phyloP scores from a whole-genome alignment of 2,888 invertebrate species.

The Scrobipalpa atriplicella region DNA sequence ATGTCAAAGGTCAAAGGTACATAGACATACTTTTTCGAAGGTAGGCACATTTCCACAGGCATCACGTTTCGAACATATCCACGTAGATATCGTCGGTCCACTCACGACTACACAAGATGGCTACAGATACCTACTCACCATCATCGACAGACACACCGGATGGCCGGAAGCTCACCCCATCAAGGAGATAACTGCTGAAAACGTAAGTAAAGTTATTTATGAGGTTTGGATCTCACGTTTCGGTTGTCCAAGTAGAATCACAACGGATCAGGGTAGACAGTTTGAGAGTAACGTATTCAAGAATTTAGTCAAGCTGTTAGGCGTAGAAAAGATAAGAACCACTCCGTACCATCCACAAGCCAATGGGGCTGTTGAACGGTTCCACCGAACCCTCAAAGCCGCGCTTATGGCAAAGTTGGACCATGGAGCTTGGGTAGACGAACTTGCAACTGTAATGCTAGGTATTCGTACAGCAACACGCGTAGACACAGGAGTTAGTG shows the following conservation, averaged over 20 bases:
- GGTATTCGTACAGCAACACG: too few species aligned
- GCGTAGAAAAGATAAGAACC: background rate
- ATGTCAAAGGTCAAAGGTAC: constrained; percentile 27
- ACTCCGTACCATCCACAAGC: background rate
- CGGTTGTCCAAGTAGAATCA: constrained; percentile 21
- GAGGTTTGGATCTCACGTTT: constrained; percentile 25
- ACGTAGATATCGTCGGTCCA: constrained; percentile 21
- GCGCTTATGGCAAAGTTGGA: background rate
- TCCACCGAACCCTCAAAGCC: constrained; percentile 3
- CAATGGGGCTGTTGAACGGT: constrained; percentile 3
- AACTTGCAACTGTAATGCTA: constrained; percentile 4
- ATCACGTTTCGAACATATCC: constrained; percentile 17
- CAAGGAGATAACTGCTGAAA: constrained; percentile 7
- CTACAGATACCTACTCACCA: constrained; percentile 14
- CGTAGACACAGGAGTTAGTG: background rate
- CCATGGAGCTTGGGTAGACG: background rate
- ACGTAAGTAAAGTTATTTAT: constrained; percentile 17
- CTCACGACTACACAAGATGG: constrained; percentile 3
- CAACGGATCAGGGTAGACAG: constrained; percentile 8
- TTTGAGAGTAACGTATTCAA: background rate
- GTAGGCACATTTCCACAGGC: constrained; percentile 9
- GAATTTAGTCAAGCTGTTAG: background rate
- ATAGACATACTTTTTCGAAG: background rate
- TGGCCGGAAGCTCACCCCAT: constrained; percentile 10
- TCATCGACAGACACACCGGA: constrained; percentile 20